These are phyloP conservation scores for Tragelaphus scriptus DNA, from an alignment of 2,113 vertebrate genomes.

Conservation along the genomic window DNA sequence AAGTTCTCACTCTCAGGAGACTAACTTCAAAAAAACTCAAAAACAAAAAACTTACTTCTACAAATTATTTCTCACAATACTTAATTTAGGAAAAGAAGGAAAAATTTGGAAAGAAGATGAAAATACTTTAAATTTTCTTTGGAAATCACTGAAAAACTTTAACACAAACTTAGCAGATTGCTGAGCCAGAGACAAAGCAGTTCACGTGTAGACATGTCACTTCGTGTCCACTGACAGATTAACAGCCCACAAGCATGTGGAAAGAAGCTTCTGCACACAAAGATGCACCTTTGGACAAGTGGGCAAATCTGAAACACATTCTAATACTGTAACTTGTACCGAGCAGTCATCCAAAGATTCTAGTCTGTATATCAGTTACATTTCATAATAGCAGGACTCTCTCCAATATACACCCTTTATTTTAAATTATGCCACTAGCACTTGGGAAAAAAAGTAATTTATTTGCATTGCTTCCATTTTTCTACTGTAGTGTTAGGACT, in stretches of 20 bases:
- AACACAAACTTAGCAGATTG: neutral
- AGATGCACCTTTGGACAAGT: neutral
- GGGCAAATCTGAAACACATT: neutral
- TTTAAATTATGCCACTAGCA: constrained; percentile 15
- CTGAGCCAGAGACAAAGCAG: neutral
- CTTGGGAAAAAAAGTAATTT: constrained; percentile 72
- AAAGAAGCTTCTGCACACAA: neutral
- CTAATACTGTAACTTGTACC: neutral
- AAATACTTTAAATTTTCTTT: neutral
- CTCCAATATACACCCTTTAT: neutral
- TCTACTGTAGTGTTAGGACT: constrained; percentile 84
- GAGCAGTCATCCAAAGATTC: neutral
- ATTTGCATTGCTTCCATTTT: constrained; percentile 78
- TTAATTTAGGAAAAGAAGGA: neutral
- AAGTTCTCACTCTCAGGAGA: neutral
- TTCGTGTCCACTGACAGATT: neutral
- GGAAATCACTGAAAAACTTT: neutral
- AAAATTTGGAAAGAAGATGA: neutral
- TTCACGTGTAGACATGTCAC: neutral
- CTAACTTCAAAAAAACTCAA: neutral
- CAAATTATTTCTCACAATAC: neutral
- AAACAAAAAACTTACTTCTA: neutral
- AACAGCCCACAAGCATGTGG: neutral
- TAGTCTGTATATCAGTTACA: neutral
- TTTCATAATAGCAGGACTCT: neutral